Conservation (phyloP, 2,888 invertebrate species). For the Cheilosia soror region DNA sequence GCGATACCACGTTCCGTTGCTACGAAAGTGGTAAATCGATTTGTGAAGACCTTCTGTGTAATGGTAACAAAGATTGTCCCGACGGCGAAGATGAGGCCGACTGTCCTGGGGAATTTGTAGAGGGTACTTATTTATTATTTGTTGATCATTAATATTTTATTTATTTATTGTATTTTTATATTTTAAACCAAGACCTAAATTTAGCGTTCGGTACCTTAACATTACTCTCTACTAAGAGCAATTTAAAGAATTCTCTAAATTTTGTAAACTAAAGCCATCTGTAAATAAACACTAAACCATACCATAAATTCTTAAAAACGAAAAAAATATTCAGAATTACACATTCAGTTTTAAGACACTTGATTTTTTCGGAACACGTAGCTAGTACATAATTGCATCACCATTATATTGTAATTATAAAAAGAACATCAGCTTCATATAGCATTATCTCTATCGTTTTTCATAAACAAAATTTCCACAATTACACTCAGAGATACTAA, state of each 20-base stretch:
- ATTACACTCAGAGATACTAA: conserved; percentile 36
- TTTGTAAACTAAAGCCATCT: neutral
- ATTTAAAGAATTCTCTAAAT: too few species aligned
- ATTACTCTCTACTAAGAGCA: too few species aligned
- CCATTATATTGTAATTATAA: conserved; percentile 8
- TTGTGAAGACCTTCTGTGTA: conserved; percentile 81
- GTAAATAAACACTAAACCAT: conserved; percentile 21
- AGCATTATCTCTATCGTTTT: conserved; percentile 4
- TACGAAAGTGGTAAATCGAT: conserved; percentile 77
- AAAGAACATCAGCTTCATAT: conserved; percentile 10
- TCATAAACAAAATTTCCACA: neutral
- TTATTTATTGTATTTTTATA: conserved; percentile 34
- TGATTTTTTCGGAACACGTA: neutral
- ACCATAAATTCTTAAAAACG: neutral
- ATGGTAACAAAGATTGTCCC: conserved; percentile 80
- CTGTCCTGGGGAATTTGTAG: conserved; percentile 75
- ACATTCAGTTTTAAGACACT: neutral
- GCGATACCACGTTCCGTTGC: conserved; percentile 80
- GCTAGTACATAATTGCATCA: conserved; percentile 22
- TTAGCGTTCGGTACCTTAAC: too few species aligned
- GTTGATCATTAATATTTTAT: conserved; percentile 6
- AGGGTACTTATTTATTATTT: conserved; percentile 59
- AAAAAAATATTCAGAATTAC: conserved; percentile 3
- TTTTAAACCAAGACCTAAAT: conserved; percentile 16
- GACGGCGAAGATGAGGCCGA: conserved; percentile 82